phyloP scores from a whole-genome alignment of 2,888 invertebrate genomes.

The Petrophora chlorosata region DNA sequence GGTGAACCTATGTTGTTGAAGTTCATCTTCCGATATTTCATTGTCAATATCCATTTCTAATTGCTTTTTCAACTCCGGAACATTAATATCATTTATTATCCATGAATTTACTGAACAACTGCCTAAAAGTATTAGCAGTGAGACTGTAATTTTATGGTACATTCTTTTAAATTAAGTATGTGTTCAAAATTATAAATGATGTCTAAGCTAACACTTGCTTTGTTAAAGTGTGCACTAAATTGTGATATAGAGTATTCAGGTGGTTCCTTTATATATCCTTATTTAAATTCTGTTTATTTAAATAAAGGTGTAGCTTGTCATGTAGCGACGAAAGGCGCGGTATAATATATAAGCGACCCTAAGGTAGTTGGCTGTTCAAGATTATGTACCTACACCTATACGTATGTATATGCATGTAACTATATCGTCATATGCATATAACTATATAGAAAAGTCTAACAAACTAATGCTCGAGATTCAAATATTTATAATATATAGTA shows the following conservation, averaged over 20 bases:
- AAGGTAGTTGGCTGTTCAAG: background rate
- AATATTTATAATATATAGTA: no score
- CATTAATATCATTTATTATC: conserved; percentile 37
- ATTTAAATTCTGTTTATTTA: conserved; percentile 35
- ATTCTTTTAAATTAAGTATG: no score
- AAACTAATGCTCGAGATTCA: no score
- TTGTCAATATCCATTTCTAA: conserved; percentile 6
- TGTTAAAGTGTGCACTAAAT: background rate
- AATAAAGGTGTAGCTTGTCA: conserved; percentile 21
- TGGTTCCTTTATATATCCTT: conserved; percentile 38
- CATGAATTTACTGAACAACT: conserved; percentile 28
- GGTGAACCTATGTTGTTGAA: conserved; percentile 37
- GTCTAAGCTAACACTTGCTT: background rate
- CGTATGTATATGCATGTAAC: no score
- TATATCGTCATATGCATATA: no score
- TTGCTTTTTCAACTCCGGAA: background rate
- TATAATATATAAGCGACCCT: conserved; percentile 5
- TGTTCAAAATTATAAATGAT: no score
- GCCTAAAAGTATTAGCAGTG: conserved; percentile 11
- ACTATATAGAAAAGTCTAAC: no score
- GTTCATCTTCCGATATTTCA: conserved; percentile 6
- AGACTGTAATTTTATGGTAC: background rate
- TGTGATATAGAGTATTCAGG: conserved; percentile 21
- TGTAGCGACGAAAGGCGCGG: conserved; percentile 5
- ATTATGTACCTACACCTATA: no score